Base-by-base conservation (phyloP, 1,140 invertebrate genomes). In the Temnothorax nylanderi region DNA sequence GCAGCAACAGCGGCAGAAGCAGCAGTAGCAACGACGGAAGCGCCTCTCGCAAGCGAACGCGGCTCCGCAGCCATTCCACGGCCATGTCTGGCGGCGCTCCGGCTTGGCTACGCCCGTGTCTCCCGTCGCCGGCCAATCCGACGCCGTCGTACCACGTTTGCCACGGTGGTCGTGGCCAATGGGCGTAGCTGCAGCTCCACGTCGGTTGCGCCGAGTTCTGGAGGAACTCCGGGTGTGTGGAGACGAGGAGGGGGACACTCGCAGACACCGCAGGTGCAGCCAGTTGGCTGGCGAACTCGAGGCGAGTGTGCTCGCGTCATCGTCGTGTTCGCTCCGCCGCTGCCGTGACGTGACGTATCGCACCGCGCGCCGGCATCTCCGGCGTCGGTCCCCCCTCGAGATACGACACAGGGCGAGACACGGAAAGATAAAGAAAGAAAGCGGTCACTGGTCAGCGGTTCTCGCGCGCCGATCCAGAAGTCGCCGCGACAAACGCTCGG, bases 261-360 rank as follows among this genome's bases (percentile, higher is more conserved):
- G 88, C 87, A 86, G 87, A 69, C 64, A 74, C 82, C 89, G 90
- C 93, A 94, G 91, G 91, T 89, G 92, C 91, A 92, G 90, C 88
- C 92, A 94, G 94, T 94, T 94, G 91, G 91, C 89, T 93, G 93
- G 92, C 93, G 93, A 93, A 93, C 93, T 93, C 90, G 89, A 92
- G 89, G 91, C 92, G 92, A 93, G 93, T 91, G 91, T 89, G 92
- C 93, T 94, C 93, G 93, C 88, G 62, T 78, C 82, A 76, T 85
- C 82, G 72, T 78, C 82, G 82, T 41, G 76, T 69, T 75, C 86
- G 76, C 69, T 54, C 54, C 67, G 37, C 58, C 75, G n/a, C 41
- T 89, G 58, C 18, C 47, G 34, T 54, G 7, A 56, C 64, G 11
- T 86, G 85, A 82, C 88, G 77, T 77, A 76, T 76, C 88, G 85